Evolutionary conservation across 2,113 vertebrate species (phyloP).

Genomic region (Peromyscus maniculatus): DNA sequence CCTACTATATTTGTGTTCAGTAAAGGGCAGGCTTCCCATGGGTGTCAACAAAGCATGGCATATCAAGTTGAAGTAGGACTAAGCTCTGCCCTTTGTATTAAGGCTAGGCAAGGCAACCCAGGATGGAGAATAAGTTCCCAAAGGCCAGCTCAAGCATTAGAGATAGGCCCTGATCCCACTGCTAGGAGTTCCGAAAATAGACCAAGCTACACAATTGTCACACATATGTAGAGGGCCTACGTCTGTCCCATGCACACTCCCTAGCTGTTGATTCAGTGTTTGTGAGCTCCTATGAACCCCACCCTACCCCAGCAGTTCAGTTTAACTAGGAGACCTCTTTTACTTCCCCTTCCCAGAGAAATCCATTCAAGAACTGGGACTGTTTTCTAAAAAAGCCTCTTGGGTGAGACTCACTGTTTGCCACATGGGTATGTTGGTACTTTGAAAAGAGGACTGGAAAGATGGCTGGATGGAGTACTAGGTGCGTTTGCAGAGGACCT

Average conservation of each 20-base stretch:
- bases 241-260: not conserved
- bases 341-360: not conserved
- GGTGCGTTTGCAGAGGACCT: not conserved
- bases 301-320: too few relatives aligned
- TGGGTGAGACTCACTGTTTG: not conserved
- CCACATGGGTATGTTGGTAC: not conserved
- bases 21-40: too few relatives aligned
- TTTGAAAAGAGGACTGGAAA: not conserved
- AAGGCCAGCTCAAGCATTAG: not conserved
- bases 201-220: not conserved
- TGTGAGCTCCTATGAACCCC: not conserved
- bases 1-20: not conserved
- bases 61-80: not conserved
- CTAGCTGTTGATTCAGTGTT: not conserved
- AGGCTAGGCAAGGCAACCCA: not conserved
- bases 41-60: too few relatives aligned
- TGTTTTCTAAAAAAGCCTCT: not conserved
- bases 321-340: not conserved
- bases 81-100: too few relatives aligned
- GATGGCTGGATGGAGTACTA: not conserved
- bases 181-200: not conserved
- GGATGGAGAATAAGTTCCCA: not conserved
- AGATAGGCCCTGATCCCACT: not conserved
- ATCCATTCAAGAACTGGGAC: not conserved
- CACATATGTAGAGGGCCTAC: not conserved